Conservation (phyloP, 2,797 vertebrate genomes). For the Diplodus sargus region DNA sequence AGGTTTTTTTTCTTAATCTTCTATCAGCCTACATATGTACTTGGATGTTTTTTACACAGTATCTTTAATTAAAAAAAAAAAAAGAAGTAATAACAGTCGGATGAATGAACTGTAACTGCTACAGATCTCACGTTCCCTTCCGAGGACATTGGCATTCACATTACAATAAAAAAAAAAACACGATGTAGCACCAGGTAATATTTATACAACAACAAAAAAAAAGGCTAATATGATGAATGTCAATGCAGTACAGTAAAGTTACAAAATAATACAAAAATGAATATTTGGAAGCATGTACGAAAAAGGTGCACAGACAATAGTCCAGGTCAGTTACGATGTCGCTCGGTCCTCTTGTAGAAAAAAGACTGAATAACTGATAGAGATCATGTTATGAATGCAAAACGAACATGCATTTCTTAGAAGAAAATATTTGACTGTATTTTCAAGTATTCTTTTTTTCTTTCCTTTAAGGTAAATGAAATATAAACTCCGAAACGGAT, state of each 20-base stretch:
- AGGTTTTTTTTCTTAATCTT: conserved; percentile 73
- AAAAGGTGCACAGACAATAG: conserved; percentile 81
- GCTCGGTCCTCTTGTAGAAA: conserved; percentile 76
- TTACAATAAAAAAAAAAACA: conserved; percentile 86
- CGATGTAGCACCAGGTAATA: conserved; percentile 96
- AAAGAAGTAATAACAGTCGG: conserved; percentile 83
- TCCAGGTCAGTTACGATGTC: conserved; percentile 82
- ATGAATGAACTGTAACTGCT: conserved; percentile 82
- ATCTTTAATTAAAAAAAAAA: conserved; percentile 81
- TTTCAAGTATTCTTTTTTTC: conserved; percentile 90
- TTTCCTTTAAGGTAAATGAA: conserved; percentile 83
- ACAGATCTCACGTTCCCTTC: conserved; percentile 84
- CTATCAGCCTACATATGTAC: conserved; percentile 76
- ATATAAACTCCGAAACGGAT: conserved; percentile 85
- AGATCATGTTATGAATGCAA: conserved; percentile 82
- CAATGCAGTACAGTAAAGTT: conserved; percentile 89
- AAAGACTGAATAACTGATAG: conserved; percentile 37
- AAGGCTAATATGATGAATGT: conserved; percentile 88
- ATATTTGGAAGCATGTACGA: conserved; percentile 78
- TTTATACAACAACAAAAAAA: conserved; percentile 81
- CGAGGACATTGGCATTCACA: conserved; percentile 95
- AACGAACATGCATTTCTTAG: conserved; percentile 84
- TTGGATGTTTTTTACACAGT: conserved; percentile 81
- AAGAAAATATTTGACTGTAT: conserved; percentile 83
- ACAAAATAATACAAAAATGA: conserved; percentile 76